phyloP scores from a whole-genome alignment of 2,888 invertebrate genomes.

The Belgica antarctica region DNA sequence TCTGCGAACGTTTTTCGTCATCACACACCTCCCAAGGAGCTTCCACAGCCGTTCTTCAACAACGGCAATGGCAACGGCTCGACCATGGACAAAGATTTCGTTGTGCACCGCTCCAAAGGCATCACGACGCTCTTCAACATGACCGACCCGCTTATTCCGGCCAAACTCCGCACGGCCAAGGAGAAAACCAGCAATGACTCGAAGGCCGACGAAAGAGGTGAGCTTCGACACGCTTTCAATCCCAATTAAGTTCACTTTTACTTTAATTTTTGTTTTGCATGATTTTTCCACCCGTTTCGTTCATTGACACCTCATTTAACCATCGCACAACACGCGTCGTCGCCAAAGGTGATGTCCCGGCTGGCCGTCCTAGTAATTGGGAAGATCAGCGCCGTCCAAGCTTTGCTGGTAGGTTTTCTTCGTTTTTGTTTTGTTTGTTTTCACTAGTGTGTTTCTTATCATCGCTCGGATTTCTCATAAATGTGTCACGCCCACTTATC shows the following conservation, averaged over 20 bases:
- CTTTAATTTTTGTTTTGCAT: neutral
- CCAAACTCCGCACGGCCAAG: constrained; percentile 61
- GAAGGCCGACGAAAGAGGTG: constrained; percentile 68
- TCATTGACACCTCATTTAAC: no score
- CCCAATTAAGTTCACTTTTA: constrained; percentile 5
- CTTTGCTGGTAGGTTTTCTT: constrained; percentile 63
- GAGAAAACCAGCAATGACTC: constrained; percentile 64
- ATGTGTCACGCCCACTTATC: no score
- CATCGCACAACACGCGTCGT: no score
- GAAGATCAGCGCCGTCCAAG: constrained; percentile 68
- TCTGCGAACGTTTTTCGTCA: constrained; percentile 25
- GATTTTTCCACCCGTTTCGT: neutral
- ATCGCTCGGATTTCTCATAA: neutral
- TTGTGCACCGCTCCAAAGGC: constrained; percentile 76
- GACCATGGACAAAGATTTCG: constrained; percentile 59
- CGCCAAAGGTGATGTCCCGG: constrained; percentile 59
- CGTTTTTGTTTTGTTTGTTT: constrained; percentile 44
- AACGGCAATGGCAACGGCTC: constrained; percentile 46
- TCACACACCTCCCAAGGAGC: constrained; percentile 28
- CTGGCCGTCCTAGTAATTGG: constrained; percentile 85
- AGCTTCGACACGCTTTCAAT: constrained; percentile 45
- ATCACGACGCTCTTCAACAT: constrained; percentile 74
- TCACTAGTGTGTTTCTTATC: no score
- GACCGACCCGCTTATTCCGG: constrained; percentile 61
- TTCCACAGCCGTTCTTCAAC: constrained; percentile 45